Evolutionary conservation across 2,113 vertebrate species (phyloP).

Genomic region (Esox niger): DNA sequence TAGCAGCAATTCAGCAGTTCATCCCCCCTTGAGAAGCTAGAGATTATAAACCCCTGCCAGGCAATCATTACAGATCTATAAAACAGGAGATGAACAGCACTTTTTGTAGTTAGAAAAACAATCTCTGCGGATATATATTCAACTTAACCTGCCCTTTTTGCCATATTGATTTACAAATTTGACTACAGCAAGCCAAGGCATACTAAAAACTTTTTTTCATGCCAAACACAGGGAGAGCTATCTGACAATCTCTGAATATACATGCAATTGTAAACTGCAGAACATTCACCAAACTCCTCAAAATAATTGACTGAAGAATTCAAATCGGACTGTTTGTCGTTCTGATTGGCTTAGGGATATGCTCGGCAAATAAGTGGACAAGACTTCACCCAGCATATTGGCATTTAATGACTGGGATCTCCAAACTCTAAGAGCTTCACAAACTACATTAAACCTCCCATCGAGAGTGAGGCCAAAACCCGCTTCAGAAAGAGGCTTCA

Average conservation of each 20-base stretch:
- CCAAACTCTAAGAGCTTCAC: neutral
- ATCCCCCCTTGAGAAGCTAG: neutral
- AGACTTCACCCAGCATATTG: neutral
- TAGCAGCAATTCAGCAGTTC: neutral
- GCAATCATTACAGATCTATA: neutral
- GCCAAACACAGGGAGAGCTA: neutral
- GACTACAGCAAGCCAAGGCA: neutral
- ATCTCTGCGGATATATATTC: neutral
- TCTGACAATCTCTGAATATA: neutral
- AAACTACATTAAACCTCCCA: neutral
- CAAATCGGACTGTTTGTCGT: neutral
- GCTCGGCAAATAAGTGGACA: neutral
- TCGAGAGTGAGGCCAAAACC: neutral
- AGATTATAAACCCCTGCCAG: slow-evolving; percentile 1
- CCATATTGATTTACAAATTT: neutral
- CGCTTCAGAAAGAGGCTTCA: too few relatives aligned
- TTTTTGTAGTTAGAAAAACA: neutral
- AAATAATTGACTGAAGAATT: neutral
- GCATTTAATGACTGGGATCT: neutral
- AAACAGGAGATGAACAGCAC: neutral
- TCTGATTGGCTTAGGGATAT: neutral
- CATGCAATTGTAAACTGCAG: neutral
- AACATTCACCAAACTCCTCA: neutral
- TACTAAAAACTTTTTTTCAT: neutral
- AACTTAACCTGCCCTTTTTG: neutral